Conservation (phyloP, 2,113 vertebrate genomes). For the Sapajus apella region DNA sequence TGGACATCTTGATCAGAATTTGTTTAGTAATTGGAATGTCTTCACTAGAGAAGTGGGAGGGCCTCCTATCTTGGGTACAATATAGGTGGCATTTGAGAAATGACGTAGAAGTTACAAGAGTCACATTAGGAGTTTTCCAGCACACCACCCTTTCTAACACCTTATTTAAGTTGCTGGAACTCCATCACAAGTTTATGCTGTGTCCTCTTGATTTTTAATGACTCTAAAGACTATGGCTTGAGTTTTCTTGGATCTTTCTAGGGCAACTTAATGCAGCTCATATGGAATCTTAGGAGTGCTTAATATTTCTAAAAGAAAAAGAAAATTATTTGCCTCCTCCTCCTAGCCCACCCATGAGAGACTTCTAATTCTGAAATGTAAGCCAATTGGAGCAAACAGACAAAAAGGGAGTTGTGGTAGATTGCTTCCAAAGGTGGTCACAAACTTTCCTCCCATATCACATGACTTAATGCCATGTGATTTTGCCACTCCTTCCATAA, state of each 20-base stretch:
- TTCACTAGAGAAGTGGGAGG: not conserved
- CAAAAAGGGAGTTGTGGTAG: not conserved
- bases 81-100: not conserved
- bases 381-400: not conserved
- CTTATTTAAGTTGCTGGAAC: not conserved
- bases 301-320: not conserved
- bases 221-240: not conserved
- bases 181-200: not conserved
- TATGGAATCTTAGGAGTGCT: not conserved
- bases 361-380: not conserved
- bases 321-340: not conserved
- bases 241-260: not conserved
- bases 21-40: not conserved
- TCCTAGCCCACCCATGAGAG: not conserved
- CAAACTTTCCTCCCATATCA: not conserved
- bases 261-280: not conserved
- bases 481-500: not conserved
- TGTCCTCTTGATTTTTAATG: not conserved
- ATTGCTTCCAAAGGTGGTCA: not conserved
- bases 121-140: not conserved
- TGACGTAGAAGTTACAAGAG: not conserved
- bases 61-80: not conserved
- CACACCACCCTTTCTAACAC: not conserved
- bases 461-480: not conserved
- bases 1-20: not conserved